Evolutionary conservation across 2,113 vertebrate species (phyloP), one percentile per base, ranked within the genome.

Genomic region (Synodontis membranacea): DNA sequence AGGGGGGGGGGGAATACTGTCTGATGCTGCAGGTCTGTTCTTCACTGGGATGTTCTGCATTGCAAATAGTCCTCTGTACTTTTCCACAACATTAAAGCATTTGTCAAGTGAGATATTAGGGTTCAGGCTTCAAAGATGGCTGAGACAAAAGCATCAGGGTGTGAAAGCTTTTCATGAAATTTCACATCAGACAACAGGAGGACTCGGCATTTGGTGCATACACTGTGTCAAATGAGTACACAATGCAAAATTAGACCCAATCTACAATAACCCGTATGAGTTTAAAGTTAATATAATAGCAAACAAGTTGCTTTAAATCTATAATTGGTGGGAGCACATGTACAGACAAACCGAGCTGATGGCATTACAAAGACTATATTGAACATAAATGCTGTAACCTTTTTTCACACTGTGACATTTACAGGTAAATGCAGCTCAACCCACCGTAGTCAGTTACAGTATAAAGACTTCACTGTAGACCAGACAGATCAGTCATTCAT

Each of bases 51-150:
- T 85, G 56, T 79, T 74, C 83, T 88, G 81, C 83, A 82, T 81
- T 79, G 81, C 84, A 86, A 90, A 93, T 92, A 83, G 88, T 72
- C 23, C 70, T 74, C 60, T n/a, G 89, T 88, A 86, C 79, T 88
- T 86, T 89, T 90, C 58, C 64, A 83, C 72, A 83, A 60, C 54
- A 89, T 78, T 80, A 84, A 84, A 76, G 86, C 82, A 6, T 23
- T 42, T n/a, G 48, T 66, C 31, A 74, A 50, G 66, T 86, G 84
- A 60, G 74, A 76, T 76, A 70, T 37, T 86, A 37, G 82, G 83
- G 82, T 80, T 25, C 50, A n/a, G 23, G 84, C 84, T 86, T 86
- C 84, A 86, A 86, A 86, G 84, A 86, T 80, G 60, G 25, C 75
- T 17, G 34, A 86, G 52, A 86, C 84, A 86, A 84, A 90, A 84